Base-by-base conservation (phyloP, 2,113 vertebrate species). In the Oxyura jamaicensis region DNA sequence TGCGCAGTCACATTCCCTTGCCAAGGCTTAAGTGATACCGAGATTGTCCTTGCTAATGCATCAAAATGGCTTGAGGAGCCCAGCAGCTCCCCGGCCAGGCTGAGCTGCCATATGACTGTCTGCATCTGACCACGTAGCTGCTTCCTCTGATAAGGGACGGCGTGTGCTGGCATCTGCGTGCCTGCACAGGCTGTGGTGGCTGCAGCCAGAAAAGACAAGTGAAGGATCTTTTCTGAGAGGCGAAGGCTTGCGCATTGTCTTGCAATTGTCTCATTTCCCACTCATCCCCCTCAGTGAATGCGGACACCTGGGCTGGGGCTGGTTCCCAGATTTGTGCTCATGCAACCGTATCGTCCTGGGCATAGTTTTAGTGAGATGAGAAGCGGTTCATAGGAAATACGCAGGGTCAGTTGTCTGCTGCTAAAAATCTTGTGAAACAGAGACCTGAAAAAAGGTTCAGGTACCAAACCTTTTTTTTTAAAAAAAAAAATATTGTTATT, bases 111-210 rank as follows among this genome's bases (percentile, higher is more conserved):
- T 91, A 46, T 76, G 94, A 91, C 86, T 77, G 44, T 79, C 90
- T 95, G 77, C 71, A 60, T 89, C 86, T 85, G 91, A 91, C 93
- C 91, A 76, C 6, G 2, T 35, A 75, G 66, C 48, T 0, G 0
- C 71, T 96, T 92, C 95, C 88, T 95, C 86, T 50, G 77, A 48
- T 62, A 69, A 2, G 44, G 83, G 86, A 73, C 0, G 0, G 60
- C 62, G 28, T 82, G 94, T 91, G 83, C 91, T 95, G 84, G 87
- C 77, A 85, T 92, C 78, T 92, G 62, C 20, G 86, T 82, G 59
- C 31, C 19, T 6, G 62, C 76, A 76, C 73, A 76, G 60, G 35
- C 88, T 72, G 56, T 21, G 56, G 46, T 55, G 36, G 21, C 76
- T 82, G 60, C 56, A 83, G 52, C 73, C 89, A 91, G 89, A 79